Evolutionary conservation across 1,140 invertebrate genomes (phyloP), one percentile per base, ranked within the genome.

Genomic region (Caenorhabditis brenneri): DNA sequence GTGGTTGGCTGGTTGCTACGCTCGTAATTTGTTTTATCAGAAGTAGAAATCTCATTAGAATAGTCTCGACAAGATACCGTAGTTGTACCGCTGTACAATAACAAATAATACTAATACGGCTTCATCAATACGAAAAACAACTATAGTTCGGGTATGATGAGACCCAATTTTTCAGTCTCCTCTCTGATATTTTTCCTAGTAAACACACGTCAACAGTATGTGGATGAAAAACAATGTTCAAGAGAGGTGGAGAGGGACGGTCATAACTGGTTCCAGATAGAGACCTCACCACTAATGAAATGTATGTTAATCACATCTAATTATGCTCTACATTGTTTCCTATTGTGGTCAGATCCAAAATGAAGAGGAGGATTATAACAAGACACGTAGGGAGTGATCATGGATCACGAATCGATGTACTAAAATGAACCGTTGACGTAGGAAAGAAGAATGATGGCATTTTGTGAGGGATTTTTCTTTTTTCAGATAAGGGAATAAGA

Each of bases 271-370:
- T 74, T 74, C 24, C 42, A 7, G 29, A n/a, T n/a, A 74, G 33
- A 74, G 36, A 24, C 65, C 36, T 36, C 42, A 74, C 33, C 7
- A 74, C 42, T 29, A 74, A 42, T 42, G 9, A 74, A 74, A 74
- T 39, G n/a, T 6, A 74, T 42, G 36, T n/a, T 74, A 74, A 74
- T 74, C 65, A 74, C 36, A 74, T 74, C 65, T 74, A 74, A 74
- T 74, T 74, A 74, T 74, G 65, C 65, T 74, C 65, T 39, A 42
- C 36, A 39, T 42, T 74, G 36, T 74, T 74, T 7, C 24, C 36
- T 29, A 46, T 74, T 42, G 39, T 42, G 39, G 12, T 42, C 5
- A 29, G 10, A 55, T 27, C 22, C 65, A 12, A 65, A 16, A 31
- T 9, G 10, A 24, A 65, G 16, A 5, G 2, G 27, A 24, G 36